These are phyloP conservation scores for Branchellion lobata DNA, from an alignment of 2,888 invertebrate species.

Conservation along the genomic window DNA sequence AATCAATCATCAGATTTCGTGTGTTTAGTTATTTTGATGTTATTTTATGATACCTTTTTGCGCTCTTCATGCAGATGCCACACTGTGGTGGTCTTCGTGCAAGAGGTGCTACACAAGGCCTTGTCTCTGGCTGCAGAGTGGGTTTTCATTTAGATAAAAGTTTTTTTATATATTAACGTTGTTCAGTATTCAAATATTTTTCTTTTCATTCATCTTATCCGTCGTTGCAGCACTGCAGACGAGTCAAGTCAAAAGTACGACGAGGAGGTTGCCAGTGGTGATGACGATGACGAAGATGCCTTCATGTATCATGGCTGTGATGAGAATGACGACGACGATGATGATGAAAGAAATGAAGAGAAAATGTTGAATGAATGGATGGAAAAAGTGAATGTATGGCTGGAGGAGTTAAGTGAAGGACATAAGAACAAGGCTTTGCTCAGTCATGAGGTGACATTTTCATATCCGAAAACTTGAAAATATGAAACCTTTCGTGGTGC, in stretches of 20 bases:
- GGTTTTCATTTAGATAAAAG: neutral
- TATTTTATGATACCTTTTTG: too few relatives aligned
- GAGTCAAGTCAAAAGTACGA: too few relatives aligned
- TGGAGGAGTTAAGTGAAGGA: constrained; percentile 7
- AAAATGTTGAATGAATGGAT: neutral
- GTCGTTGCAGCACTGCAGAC: too few relatives aligned
- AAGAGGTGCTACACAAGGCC: neutral
- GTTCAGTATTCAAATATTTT: neutral
- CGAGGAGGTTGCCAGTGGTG: too few relatives aligned
- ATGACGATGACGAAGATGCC: neutral
- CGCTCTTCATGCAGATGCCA: too few relatives aligned
- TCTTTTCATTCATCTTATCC: too few relatives aligned
- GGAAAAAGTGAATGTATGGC: neutral
- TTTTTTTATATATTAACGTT: neutral
- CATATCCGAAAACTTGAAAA: too few relatives aligned
- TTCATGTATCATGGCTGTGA: neutral
- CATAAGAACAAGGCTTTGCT: neutral
- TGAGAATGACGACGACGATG: neutral
- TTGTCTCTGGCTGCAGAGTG: neutral
- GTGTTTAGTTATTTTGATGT: too few relatives aligned
- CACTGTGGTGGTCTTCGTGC: neutral
- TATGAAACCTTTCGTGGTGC: neutral
- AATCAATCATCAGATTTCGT: neutral
- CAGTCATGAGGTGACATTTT: constrained; percentile 33
- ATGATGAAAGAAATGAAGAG: neutral